These are phyloP conservation scores for Leptestheria dahalacensis DNA, from an alignment of 1,140 invertebrate genomes.

Conservation along the genomic window DNA sequence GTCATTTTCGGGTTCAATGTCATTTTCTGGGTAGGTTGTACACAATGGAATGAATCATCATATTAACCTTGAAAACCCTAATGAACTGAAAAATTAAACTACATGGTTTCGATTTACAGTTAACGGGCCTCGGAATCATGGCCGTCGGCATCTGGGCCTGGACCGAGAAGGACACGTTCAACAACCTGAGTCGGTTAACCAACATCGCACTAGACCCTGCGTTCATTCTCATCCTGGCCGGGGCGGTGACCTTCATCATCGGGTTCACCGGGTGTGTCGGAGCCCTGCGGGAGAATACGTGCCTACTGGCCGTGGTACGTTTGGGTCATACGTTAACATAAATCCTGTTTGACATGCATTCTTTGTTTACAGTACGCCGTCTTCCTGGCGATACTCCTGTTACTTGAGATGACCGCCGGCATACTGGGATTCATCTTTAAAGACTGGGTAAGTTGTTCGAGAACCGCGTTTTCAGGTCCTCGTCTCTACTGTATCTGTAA, in stretches of 20 bases:
- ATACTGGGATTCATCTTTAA: conserved; percentile 90
- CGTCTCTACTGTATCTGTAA: background rate
- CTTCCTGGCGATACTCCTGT: conserved; percentile 70
- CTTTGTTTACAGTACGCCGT: conserved; percentile 66
- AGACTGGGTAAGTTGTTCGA: conserved; percentile 79
- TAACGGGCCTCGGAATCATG: conserved; percentile 66
- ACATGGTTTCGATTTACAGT: conserved; percentile 47
- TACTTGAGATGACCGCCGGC: conserved; percentile 78
- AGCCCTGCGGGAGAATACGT: conserved; percentile 74
- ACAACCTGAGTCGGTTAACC: conserved; percentile 73
- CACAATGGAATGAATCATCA: background rate
- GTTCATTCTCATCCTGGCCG: conserved; percentile 82
- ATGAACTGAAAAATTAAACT: too few species aligned
- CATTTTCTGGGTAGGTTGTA: conserved; percentile 75
- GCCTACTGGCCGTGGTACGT: conserved; percentile 71
- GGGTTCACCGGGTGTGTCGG: conserved; percentile 96
- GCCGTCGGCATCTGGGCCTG: conserved; percentile 91
- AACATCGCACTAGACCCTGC: conserved; percentile 87
- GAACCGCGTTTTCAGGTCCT: too few species aligned
- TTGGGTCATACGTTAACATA: conserved; percentile 1
- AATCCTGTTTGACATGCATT: background rate
- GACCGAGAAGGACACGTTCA: conserved; percentile 92
- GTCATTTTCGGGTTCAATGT: conserved; percentile 95
- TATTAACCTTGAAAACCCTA: too few species aligned
- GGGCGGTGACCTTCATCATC: conserved; percentile 81